Conservation (phyloP, 2,113 vertebrate species). For the Trematocara nigrifrons region DNA sequence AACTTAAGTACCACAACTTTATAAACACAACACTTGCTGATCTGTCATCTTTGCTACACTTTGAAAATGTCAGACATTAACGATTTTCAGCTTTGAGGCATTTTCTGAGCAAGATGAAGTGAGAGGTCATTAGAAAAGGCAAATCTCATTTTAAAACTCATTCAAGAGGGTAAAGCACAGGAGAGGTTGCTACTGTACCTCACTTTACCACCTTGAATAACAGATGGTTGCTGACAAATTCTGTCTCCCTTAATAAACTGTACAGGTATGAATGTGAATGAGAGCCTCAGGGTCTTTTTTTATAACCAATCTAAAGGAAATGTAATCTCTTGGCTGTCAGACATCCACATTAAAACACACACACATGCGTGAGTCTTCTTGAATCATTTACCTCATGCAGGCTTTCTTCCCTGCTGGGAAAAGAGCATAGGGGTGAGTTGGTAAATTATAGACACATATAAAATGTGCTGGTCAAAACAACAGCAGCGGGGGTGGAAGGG, state of each 20-base stretch:
- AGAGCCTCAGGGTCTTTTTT: background rate
- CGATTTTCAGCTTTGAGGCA: background rate
- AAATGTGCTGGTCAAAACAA: constrained; percentile 8
- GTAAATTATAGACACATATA: constrained; percentile 13
- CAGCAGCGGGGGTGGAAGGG: background rate
- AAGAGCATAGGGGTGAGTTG: background rate
- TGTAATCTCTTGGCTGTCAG: constrained; percentile 25
- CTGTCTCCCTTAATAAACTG: background rate
- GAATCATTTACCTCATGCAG: constrained; percentile 15
- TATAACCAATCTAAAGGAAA: constrained; percentile 29
- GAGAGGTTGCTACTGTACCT: background rate
- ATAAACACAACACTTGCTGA: background rate
- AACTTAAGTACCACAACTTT: background rate
- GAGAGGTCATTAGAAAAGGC: background rate
- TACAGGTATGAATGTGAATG: background rate
- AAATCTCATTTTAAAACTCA: background rate
- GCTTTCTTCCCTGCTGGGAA: background rate
- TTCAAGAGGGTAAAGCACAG: background rate
- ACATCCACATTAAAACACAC: background rate
- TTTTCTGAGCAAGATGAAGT: background rate
- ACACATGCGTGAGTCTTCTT: background rate
- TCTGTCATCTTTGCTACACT: background rate
- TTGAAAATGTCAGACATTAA: background rate
- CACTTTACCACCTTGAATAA: background rate
- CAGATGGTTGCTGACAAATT: background rate